Conservation (phyloP, 2,888 invertebrate genomes). For the Platycheirus albimanus region DNA sequence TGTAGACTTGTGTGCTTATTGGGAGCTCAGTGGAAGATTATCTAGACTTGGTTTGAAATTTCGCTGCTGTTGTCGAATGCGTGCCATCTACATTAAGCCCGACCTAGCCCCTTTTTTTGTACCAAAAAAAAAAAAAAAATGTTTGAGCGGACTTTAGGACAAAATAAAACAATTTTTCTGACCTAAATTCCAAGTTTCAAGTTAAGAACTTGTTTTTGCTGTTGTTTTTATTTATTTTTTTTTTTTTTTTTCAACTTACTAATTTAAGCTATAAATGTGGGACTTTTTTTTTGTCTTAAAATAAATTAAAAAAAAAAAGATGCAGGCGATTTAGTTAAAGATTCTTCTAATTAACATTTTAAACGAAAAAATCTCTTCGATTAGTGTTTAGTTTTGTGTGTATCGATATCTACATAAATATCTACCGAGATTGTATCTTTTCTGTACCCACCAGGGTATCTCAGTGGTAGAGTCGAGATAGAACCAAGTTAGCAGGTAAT, state of each 20-base stretch:
- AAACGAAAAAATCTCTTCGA: slow-evolving; percentile 20
- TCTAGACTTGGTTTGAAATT: slow-evolving; percentile 26
- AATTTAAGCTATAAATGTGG: slow-evolving; percentile 57
- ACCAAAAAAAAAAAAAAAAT: too few relatives aligned
- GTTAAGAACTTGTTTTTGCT: slow-evolving; percentile 55
- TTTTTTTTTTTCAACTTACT: slow-evolving; percentile 26
- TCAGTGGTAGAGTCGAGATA: slow-evolving; percentile 21
- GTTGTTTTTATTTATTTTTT: slow-evolving; percentile 6
- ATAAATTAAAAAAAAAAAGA: slow-evolving; percentile 1
- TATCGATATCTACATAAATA: too few relatives aligned
- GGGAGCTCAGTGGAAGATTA: slow-evolving; percentile 63
- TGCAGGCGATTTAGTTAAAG: slow-evolving; percentile 3
- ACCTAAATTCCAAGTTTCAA: slow-evolving; percentile 65
- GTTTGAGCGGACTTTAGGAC: slow-evolving; percentile 28
- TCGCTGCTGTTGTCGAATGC: slow-evolving; percentile 45
- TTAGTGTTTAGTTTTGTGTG: slow-evolving; percentile 3
- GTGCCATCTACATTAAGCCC: slow-evolving; percentile 47
- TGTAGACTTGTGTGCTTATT: slow-evolving; percentile 33
- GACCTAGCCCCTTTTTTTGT: slow-evolving; percentile 53
- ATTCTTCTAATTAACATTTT: slow-evolving; percentile 47
- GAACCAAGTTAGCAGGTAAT: slow-evolving; percentile 49
- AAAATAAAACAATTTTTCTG: slow-evolving; percentile 35
- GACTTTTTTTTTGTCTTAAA: too few relatives aligned
- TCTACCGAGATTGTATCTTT: too few relatives aligned
- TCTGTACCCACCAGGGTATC: too few relatives aligned